phyloP scores from a whole-genome alignment of 2,888 invertebrate species.

The Lochmaea crataegi region DNA sequence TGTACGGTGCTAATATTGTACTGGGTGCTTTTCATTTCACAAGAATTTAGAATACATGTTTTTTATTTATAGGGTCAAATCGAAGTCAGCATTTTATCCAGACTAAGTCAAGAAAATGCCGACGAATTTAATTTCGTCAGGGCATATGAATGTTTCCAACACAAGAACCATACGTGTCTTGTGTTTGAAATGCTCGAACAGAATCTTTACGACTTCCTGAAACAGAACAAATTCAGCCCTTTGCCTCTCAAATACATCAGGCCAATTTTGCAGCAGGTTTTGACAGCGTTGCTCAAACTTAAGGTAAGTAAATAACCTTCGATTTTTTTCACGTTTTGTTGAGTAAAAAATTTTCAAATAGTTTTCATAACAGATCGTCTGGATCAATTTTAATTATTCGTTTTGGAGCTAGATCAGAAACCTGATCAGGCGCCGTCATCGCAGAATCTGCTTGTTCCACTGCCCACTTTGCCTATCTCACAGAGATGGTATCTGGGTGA shows the following conservation, averaged over 20 bases:
- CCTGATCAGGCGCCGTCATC: no score
- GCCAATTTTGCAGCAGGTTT: conserved; percentile 98
- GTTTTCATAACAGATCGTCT: no score
- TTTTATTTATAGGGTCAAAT: conserved; percentile 82
- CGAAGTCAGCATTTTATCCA: conserved; percentile 95
- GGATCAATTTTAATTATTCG: no score
- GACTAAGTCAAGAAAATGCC: conserved; percentile 96
- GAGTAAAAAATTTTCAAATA: not conserved
- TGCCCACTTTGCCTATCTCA: no score
- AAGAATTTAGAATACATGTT: not conserved
- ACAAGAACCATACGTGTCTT: conserved; percentile 99
- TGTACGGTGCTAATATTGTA: no score
- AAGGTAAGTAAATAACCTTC: conserved; percentile 71
- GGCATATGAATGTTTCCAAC: conserved; percentile 99
- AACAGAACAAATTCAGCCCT: conserved; percentile 99
- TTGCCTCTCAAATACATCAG: conserved; percentile 98
- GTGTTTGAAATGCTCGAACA: conserved; percentile 99
- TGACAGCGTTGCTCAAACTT: conserved; percentile 86
- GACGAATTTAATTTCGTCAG: conserved; percentile 99
- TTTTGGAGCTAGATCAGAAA: no score
- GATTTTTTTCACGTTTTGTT: no score
- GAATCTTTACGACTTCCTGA: conserved; percentile 99
- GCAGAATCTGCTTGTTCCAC: no score
- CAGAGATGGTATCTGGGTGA: no score
- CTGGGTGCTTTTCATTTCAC: no score